These are phyloP conservation scores for Drosophila borealis DNA, from an alignment of 2,888 invertebrate genomes.

Conservation along the genomic window DNA sequence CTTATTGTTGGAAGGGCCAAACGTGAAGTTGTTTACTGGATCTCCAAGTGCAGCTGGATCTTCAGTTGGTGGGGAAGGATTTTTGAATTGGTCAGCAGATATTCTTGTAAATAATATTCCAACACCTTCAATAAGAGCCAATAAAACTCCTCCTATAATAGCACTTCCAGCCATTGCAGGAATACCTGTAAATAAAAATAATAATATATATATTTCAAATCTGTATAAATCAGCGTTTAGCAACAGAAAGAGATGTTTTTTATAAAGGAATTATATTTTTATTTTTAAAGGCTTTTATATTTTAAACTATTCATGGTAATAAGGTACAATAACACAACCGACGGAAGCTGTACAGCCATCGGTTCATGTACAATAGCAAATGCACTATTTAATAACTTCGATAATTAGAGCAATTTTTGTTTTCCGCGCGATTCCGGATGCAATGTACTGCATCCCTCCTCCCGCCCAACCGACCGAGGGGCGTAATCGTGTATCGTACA, in stretches of 20 bases:
- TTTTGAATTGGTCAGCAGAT: slow-evolving; percentile 96
- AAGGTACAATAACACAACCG: no score
- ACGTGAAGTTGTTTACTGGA: slow-evolving; percentile 84
- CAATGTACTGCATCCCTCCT: no score
- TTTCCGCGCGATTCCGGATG: no score
- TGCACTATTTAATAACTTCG: no score
- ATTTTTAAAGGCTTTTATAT: no score
- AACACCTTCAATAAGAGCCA: slow-evolving; percentile 98
- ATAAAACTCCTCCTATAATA: slow-evolving; percentile 96
- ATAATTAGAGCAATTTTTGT: no score
- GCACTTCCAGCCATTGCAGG: slow-evolving; percentile 98
- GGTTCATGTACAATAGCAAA: no score
- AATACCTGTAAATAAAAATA: slow-evolving; percentile 85
- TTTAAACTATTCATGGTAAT: no score
- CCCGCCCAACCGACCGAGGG: no score
- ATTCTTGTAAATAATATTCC: slow-evolving; percentile 97
- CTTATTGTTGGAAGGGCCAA: slow-evolving; percentile 75
- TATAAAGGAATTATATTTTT: neutral
- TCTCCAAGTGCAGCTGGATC: slow-evolving; percentile 91
- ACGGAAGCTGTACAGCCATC: no score
- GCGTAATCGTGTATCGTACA: no score
- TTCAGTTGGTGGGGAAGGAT: slow-evolving; percentile 90
- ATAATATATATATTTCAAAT: neutral
- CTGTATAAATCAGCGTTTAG: neutral
- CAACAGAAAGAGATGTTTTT: neutral